A percentile compares a stretch with the other conserved stretches of the same genome.
Conservation (phyloP, 1,140 invertebrate species). For the Cherax destructor region DNA sequence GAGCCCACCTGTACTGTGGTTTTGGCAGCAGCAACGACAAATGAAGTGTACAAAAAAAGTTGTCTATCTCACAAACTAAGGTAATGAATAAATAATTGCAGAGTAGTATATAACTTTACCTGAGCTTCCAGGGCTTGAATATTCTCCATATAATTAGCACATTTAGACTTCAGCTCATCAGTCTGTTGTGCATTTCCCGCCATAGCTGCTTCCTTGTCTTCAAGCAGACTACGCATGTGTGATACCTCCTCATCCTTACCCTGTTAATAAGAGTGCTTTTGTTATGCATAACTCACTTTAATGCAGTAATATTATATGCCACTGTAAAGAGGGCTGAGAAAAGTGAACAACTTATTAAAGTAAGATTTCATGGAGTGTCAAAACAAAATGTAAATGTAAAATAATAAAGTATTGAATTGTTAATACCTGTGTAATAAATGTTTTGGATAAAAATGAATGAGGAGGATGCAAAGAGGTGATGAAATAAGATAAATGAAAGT, state of each 20-base stretch:
- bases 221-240: slow-evolving; percentile 51
- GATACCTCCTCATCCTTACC: slow-evolving; percentile 58
- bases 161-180: slow-evolving; percentile 55
- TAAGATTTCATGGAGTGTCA: too few species aligned
- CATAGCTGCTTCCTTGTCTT: slow-evolving; percentile 47
- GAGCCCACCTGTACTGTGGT: not conserved
- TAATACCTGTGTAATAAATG: too few species aligned
- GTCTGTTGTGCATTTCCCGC: slow-evolving; percentile 32
- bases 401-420: too few species aligned
- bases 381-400: too few species aligned
- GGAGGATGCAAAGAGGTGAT: too few species aligned
- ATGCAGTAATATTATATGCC: too few species aligned
- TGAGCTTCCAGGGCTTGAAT: slow-evolving; percentile 60
- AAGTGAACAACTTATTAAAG: too few species aligned
- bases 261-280: slow-evolving; percentile 6
- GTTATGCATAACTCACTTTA: too few species aligned
- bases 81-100: not conserved
- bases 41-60: slow-evolving; percentile 1
- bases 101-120: not conserved
- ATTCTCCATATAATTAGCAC: slow-evolving; percentile 61
- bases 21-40: not conserved
- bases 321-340: too few species aligned
- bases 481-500: too few species aligned
- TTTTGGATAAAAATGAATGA: too few species aligned
- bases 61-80: too few species aligned